phyloP scores from a whole-genome alignment of 2,797 vertebrate species.

The Thalassophryne amazonica region DNA sequence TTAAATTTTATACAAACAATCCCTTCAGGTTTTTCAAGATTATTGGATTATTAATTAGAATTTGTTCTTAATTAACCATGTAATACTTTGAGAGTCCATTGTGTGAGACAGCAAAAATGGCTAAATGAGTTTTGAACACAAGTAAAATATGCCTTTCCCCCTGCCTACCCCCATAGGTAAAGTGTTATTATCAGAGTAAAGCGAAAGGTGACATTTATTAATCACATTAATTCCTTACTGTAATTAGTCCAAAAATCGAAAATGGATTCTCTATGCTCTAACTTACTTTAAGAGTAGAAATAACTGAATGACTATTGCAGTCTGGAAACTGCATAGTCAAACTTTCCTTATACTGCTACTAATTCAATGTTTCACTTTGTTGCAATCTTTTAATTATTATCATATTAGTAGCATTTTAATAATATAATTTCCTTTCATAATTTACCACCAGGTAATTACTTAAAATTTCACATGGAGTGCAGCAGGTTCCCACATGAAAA shows the following conservation, averaged over 20 bases:
- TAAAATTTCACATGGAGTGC: no score
- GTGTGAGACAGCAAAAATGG: slow-evolving; percentile 42
- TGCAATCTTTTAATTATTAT: background rate
- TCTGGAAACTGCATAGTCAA: slow-evolving; percentile 15
- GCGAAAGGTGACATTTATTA: slow-evolving; percentile 76
- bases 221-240: slow-evolving; percentile 73
- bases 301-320: slow-evolving; percentile 17
- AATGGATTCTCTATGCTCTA: slow-evolving; percentile 64
- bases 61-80: slow-evolving; percentile 49
- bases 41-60: slow-evolving; percentile 45
- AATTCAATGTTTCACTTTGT: slow-evolving; percentile 4
- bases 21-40: slow-evolving; percentile 29
- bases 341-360: slow-evolving; percentile 9
- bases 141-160: no score
- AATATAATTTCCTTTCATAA: no score
- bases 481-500: no score
- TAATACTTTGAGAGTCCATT: slow-evolving; percentile 7
- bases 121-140: slow-evolving; percentile 13
- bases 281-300: slow-evolving; percentile 59
- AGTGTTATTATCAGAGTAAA: slow-evolving; percentile 50
- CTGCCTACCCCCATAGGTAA: slow-evolving; percentile 16
- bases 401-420: no score
- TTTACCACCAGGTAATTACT: no score
- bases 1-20: slow-evolving; percentile 13
- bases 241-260: slow-evolving; percentile 70